Base-by-base conservation (phyloP, 2,888 invertebrate species). In the Coleophora flavipennella region DNA sequence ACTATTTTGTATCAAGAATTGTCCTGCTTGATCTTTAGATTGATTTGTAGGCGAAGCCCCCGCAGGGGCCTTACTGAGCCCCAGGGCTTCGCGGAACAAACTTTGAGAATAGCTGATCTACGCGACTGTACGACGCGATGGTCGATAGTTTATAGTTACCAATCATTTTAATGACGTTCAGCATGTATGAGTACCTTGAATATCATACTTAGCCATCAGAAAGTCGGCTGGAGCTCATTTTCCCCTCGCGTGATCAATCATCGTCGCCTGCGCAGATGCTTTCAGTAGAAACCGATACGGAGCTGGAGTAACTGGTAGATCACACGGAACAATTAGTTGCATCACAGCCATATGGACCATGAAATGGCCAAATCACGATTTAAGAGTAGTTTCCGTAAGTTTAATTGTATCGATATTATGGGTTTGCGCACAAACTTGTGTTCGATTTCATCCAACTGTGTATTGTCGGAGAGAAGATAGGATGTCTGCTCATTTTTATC, bases 161-260 rank as follows among this genome's bases (percentile, higher is more conserved):
- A 34, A 26, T 34, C 25, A 34, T 25, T 34, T 25, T 26, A 26
- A 25, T 26, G 11, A 26, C 25, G 34, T 11, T 31, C 31, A 11
- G n/a, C 34, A 34, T 10, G 13, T 28, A 8, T 28, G 35, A 28
- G 35, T 35, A n/a, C 35, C 28, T 35, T 8, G 8, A 33, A 33
- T 35, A 35, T 31, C 35, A 12, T 34, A 29, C 14, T n/a, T 14
- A 36, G 38, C 41, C 46, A 53, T 48, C 59, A 59, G 59, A 55
- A 59, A 61, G 53, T 53, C 41, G 41, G 38, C 46, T 45, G 41
- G 40, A 36, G 40, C 48, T 41, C 45, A 50, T 50, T 57, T 57
- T 59, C 57, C 53, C 59, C 55, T 67, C 48, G 70, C 68, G 66
- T 71, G 71, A 64, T 54, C 54, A 51, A 11, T 10, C 50, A 46